phyloP scores from a whole-genome alignment of 2,888 invertebrate genomes.

The Scaptomyza parva region DNA sequence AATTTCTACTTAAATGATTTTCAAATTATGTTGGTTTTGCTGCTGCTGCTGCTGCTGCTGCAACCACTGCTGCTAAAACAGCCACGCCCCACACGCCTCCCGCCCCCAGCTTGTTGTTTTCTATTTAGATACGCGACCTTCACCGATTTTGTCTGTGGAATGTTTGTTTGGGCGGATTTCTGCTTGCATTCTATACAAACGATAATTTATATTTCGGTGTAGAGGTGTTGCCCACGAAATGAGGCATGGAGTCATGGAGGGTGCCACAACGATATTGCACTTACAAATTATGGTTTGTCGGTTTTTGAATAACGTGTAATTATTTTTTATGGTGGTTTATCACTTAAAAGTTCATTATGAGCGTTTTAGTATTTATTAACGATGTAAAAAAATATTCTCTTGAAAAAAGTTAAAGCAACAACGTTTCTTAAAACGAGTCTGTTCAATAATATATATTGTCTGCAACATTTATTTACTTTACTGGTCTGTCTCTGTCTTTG shows the following conservation, averaged over 20 bases:
- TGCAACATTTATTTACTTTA: constrained; percentile 16
- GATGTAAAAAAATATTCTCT: not conserved
- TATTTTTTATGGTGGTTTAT: constrained; percentile 3
- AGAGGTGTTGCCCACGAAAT: constrained; percentile 32
- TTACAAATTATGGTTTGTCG: constrained; percentile 5
- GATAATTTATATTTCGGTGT: constrained; percentile 25
- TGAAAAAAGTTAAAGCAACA: not conserved
- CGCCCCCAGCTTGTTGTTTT: constrained; percentile 37
- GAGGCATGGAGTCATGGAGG: constrained; percentile 20
- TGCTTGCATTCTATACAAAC: constrained; percentile 24
- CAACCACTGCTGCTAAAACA: constrained; percentile 7
- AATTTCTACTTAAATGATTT: constrained; percentile 80
- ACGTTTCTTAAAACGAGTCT: not conserved
- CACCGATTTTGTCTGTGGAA: constrained; percentile 36
- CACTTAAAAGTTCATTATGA: not conserved
- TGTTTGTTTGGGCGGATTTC: constrained; percentile 23
- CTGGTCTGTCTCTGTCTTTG: not conserved
- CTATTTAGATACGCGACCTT: constrained; percentile 62
- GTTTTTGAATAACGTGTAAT: constrained; percentile 22
- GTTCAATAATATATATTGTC: constrained; percentile 6
- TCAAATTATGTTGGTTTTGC: constrained; percentile 76
- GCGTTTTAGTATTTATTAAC: not conserved
- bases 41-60: constrained; percentile 27
- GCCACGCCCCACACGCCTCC: constrained; percentile 22
- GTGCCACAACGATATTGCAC: constrained; percentile 10